Evolutionary conservation across 2,888 invertebrate species (phyloP), one percentile per base, ranked within the genome.

Genomic region (Hartigia nigra): DNA sequence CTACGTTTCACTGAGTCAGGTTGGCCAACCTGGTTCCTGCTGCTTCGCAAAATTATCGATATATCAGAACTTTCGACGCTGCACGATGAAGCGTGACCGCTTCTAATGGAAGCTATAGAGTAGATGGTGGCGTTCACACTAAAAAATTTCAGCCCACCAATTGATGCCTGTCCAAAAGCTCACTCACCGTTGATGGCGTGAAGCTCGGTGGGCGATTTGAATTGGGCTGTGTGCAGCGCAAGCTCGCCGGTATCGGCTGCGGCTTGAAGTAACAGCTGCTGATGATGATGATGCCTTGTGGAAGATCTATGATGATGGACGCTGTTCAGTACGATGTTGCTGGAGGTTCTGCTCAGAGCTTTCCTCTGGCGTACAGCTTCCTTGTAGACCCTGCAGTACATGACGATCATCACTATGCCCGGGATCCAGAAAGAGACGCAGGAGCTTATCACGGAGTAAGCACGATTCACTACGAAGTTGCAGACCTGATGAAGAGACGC

Each of bases 381-480:
- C 90, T 96, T 93, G 87, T 92, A 92, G 89, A 97, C 97, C 88
- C 95, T 94, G 92, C 95, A 97, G 92, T 98, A 98, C 96, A 97
- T 98, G 74, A 96, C 96, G 87, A 98, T 95, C 98, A 98, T 98
- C 39, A 98, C 97, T 78, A 97, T 91, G 85, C 97, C 97, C 9
- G 98, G 98, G 91, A 98, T 97, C 97, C 98, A 98, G 92, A 98
- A 98, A 55, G 97, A 97, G 70, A 98, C 96, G 83, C 96, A 96
- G 80, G 97, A 97, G 76, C 97, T 97, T 81, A 98, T 96, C 79
- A 98, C 94, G 12, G 97, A 97, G 90, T 97, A 98, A 69, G 96
- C 95, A 90, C 95, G 95, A 91, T 98, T 98, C 31, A 96, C 97
- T 88, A 96, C 95, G 90, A 97, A 97, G 69, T 94, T 94, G 91